phyloP scores from a whole-genome alignment of 2,113 vertebrate genomes.

The Lichenostomus cassidix region DNA sequence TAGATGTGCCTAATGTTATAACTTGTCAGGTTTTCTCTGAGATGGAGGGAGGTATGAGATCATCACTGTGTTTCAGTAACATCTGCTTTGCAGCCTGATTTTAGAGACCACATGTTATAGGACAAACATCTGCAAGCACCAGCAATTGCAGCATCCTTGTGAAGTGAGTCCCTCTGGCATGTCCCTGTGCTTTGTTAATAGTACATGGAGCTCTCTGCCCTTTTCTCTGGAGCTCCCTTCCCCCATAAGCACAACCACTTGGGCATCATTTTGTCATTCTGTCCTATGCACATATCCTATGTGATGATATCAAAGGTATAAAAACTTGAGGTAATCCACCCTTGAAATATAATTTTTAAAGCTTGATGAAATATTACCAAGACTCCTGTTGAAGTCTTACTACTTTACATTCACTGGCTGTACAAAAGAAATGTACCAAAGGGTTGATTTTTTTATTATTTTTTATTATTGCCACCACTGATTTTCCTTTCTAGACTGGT shows the following conservation, averaged over 20 bases:
- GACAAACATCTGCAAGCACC: accelerated
- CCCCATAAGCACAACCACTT: neutral
- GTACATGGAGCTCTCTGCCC: neutral
- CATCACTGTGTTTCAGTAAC: neutral
- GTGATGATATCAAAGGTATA: neutral
- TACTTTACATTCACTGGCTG: neutral
- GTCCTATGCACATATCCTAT: neutral
- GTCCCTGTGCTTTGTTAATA: neutral
- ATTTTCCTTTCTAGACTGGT: neutral
- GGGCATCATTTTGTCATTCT: neutral
- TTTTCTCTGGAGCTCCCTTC: neutral
- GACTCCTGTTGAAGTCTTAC: neutral
- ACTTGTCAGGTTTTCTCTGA: neutral
- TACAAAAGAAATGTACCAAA: neutral
- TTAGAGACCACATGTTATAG: neutral
- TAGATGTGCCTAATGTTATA: neutral
- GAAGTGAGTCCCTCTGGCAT: neutral
- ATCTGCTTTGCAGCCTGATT: neutral
- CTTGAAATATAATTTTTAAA: neutral
- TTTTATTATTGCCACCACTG: neutral
- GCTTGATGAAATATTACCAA: neutral
- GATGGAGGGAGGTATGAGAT: neutral
- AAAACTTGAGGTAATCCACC: neutral
- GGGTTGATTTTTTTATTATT: neutral
- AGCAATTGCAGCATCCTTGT: neutral